Percentiles rank a stretch among this genome's conserved stretches.
Conservation (phyloP, 2,797 vertebrate genomes). For the Peromyscus melanophrys region DNA sequence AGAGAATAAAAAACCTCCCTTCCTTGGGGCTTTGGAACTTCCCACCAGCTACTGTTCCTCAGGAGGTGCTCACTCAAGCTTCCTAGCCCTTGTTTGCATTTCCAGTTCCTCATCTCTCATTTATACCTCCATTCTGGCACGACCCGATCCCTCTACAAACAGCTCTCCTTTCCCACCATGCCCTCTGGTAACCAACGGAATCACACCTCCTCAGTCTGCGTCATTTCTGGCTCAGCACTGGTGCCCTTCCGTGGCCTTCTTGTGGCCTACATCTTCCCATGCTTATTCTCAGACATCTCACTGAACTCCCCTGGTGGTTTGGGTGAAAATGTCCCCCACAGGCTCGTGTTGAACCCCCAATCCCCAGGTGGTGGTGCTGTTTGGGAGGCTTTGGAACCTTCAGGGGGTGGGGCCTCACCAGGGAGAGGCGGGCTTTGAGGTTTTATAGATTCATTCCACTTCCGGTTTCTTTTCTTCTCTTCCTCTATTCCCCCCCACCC, state of each 20-base stretch:
- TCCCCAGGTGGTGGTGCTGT: neutral
- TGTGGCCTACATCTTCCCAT: neutral
- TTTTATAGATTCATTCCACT: neutral
- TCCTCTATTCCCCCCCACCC: neutral
- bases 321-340: neutral
- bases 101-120: neutral
- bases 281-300: neutral
- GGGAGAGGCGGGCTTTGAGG: neutral
- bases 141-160: neutral
- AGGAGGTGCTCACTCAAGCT: neutral
- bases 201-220: neutral
- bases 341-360: neutral
- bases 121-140: neutral
- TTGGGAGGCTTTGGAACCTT: neutral
- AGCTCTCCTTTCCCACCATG: neutral
- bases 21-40: neutral
- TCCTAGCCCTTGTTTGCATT: constrained; percentile 10
- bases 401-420: neutral
- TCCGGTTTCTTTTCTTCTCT: neutral
- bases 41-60: neutral
- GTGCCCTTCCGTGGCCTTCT: neutral
- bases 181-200: neutral
- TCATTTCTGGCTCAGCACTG: neutral
- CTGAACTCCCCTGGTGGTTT: neutral
- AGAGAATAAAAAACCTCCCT: neutral